Conservation (phyloP, 2,888 invertebrate species). For the Drosophila fungiperda region DNA sequence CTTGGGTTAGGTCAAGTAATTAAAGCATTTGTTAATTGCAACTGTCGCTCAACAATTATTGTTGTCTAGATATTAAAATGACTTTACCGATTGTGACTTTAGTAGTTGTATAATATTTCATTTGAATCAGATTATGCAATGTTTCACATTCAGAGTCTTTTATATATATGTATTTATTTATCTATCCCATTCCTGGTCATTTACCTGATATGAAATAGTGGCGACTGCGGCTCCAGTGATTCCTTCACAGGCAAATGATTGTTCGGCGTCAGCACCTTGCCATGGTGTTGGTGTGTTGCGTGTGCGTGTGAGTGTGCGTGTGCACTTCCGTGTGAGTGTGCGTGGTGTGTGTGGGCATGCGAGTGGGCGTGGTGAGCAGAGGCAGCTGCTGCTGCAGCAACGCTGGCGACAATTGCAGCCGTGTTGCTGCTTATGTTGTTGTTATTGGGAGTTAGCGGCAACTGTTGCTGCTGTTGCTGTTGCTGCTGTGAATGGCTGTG, state of each 20-base stretch:
- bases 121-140: neutral
- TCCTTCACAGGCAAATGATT: constrained; percentile 81
- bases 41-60: neutral
- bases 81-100: neutral
- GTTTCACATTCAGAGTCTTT: no score
- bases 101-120: neutral
- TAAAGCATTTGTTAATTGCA: neutral
- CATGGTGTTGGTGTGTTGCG: constrained; percentile 63
- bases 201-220: constrained; percentile 85
- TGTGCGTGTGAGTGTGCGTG: constrained; percentile 56
- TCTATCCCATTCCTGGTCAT: neutral
- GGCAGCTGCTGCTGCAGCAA: constrained; percentile 60
- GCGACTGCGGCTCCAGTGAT: constrained; percentile 85
- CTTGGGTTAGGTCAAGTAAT: constrained; percentile 6
- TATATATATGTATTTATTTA: neutral
- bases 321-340: constrained; percentile 44
- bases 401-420: constrained; percentile 62
- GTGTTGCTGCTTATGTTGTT: constrained; percentile 52
- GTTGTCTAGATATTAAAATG: neutral
- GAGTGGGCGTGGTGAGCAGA: constrained; percentile 60
- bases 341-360: constrained; percentile 61
- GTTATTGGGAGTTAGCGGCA: constrained; percentile 48
- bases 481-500: constrained; percentile 47
- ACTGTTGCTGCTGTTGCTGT: constrained; percentile 46
- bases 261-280: constrained; percentile 82